Evolutionary conservation across 2,113 vertebrate species (phyloP).

Genomic region (Mustelus asterias): DNA sequence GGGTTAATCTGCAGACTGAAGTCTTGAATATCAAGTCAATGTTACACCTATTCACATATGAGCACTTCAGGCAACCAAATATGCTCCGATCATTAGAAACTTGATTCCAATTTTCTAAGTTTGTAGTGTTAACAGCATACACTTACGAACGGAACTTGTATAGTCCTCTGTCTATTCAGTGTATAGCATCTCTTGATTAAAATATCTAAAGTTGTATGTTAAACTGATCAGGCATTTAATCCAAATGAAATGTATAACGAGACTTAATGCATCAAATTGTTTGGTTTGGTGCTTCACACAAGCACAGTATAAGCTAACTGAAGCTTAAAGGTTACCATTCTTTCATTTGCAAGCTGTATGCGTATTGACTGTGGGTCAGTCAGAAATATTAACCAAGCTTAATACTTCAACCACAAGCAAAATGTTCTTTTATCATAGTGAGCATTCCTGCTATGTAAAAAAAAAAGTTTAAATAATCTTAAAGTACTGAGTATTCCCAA

Average conservation of each 20-base stretch:
- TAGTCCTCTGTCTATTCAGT: neutral
- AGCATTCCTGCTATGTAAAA: neutral
- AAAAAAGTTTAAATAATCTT: neutral
- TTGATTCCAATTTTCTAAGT: neutral
- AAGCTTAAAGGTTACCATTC: neutral
- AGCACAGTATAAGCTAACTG: neutral
- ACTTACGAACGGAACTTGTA: neutral
- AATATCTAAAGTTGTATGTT: neutral
- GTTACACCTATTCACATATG: neutral
- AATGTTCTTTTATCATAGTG: neutral
- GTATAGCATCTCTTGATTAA: neutral
- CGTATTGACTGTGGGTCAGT: neutral
- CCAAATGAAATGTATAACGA: neutral
- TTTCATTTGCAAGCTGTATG: neutral
- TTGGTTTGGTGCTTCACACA: neutral
- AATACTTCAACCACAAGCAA: neutral
- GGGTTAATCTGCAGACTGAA: neutral
- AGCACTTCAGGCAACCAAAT: neutral
- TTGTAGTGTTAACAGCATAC: neutral
- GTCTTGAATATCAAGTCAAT: neutral
- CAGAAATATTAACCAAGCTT: neutral
- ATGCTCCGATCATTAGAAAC: neutral
- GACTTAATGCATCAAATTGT: neutral
- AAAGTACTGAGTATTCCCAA: neutral
- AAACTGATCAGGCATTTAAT: neutral